Conservation (phyloP, 2,888 invertebrate species). For the Mylabris sibirica region DNA sequence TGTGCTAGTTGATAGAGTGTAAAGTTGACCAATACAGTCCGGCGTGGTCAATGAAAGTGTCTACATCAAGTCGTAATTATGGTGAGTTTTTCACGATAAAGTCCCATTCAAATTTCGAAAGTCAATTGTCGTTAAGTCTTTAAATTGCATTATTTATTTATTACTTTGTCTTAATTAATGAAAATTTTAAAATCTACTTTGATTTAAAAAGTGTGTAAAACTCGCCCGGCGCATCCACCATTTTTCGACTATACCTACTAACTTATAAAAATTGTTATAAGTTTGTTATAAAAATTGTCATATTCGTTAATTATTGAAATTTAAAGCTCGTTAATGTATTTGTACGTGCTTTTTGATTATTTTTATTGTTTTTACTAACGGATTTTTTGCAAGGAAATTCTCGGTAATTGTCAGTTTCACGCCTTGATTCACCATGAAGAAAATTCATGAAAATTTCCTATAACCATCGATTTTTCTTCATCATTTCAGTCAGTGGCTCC, state of each 20-base stretch:
- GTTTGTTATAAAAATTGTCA: background rate
- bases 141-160: too few relatives aligned
- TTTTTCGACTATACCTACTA: background rate
- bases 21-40: constrained; percentile 23
- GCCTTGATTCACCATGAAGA: background rate
- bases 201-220: background rate
- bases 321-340: too few relatives aligned
- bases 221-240: constrained; percentile 27
- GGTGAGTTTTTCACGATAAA: constrained; percentile 20
- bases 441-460: background rate
- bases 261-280: background rate
- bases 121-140: too few relatives aligned
- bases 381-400: background rate
- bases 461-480: background rate
- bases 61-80: constrained; percentile 15
- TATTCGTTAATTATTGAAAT: too few relatives aligned
- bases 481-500: constrained; percentile 57
- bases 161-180: too few relatives aligned
- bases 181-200: background rate
- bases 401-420: background rate
- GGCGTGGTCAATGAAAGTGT: constrained; percentile 24
- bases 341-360: too few relatives aligned
- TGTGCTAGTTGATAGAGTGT: constrained; percentile 26
- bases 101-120: background rate
- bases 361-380: too few relatives aligned